Base-by-base conservation (phyloP, 2,797 vertebrate genomes). In the Hoplostethus mediterraneus region DNA sequence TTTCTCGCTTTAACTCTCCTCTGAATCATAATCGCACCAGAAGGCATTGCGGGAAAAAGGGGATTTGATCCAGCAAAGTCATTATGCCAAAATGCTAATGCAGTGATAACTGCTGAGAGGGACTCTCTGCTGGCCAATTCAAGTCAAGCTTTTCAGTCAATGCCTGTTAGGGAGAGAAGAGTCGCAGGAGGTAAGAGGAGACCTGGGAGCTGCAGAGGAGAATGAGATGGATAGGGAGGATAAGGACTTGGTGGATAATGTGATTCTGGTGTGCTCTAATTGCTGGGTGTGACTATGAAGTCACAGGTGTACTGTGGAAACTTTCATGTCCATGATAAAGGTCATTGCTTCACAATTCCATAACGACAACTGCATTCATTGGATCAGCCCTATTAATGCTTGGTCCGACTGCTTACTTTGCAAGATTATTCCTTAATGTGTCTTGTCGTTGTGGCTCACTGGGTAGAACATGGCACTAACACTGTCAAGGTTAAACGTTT, bases 31-130 rank as follows among this genome's bases (percentile, higher is more conserved):
- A 75, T 61, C 77, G 68, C 56, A 73, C 76, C 65, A 68, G 65
- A 78, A 77, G 75, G 81, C 16, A 63, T 81, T 89, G 85, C 89
- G 86, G 89, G 85, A 80, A 89, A 79, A 61, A 28, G 33, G 12
- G 60, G 67, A 33, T 5, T 8, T 67, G 63, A 72, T 68, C 48
- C 48, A 84, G 72, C 52, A 44, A 40, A 59, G 67, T 12, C 30
- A 38, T 80, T 79, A 73, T 38, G 51, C 52, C 71, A 73, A 78
- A 73, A 86, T 70, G 71, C 47, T 77, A 70, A 79, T 89, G 61
- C 65, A 60, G 63, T 75, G n/a, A n/a, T 62, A 42, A 77, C 44
- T 68, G 55, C 40, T 51, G 12, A 58, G 63, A 62, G 33, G n/a
- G 63, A 51, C 47, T 33, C 48, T 71, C 45, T 59, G 62, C 51